Conservation (phyloP, 53 echinoderm and acorn worm genomes). For the Astropecten irregularis region DNA sequence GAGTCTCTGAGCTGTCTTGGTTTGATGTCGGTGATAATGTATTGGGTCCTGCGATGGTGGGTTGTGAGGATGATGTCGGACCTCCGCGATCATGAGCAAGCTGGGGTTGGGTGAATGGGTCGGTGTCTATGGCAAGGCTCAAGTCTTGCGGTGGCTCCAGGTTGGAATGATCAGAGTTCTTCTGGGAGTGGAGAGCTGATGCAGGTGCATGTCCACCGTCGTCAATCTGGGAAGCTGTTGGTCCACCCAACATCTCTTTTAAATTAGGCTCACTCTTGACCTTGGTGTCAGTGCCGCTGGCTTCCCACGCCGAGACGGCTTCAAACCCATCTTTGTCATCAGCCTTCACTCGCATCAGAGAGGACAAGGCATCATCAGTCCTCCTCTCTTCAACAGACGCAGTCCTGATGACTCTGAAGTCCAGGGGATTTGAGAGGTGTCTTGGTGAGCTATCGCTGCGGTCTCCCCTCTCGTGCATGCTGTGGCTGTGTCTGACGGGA, state of each 20-base stretch:
- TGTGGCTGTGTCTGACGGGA: constrained; percentile 50
- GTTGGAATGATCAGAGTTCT: not conserved
- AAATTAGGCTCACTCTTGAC: constrained; percentile 22
- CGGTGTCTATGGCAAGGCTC: constrained; percentile 4
- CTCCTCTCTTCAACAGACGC: not conserved
- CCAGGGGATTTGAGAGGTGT: constrained; percentile 12
- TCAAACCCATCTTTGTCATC: constrained; percentile 23
- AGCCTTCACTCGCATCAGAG: constrained; percentile 8
- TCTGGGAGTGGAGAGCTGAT: not conserved
- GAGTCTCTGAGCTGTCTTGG: constrained; percentile 17
- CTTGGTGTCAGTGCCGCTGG: not conserved
- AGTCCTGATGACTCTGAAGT: not conserved
- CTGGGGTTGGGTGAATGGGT: not conserved
- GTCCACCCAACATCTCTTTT: constrained; percentile 7
- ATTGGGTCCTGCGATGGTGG: not conserved
- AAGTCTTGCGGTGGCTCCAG: constrained; percentile 2
- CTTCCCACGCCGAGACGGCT: not conserved
- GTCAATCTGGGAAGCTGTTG: not conserved
- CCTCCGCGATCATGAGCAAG: constrained; percentile 24
- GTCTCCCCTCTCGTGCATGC: constrained; percentile 42
- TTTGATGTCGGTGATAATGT: constrained; percentile 44
- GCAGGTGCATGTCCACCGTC: not conserved
- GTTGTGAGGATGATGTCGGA: constrained; percentile 42
- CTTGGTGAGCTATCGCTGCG: not conserved
- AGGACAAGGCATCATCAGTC: constrained; percentile 20